Percentiles rank a stretch among this genome's conserved stretches.
These are phyloP conservation scores for Calameuta idolon DNA, from an alignment of 2,888 invertebrate species.

Conservation along the genomic window DNA sequence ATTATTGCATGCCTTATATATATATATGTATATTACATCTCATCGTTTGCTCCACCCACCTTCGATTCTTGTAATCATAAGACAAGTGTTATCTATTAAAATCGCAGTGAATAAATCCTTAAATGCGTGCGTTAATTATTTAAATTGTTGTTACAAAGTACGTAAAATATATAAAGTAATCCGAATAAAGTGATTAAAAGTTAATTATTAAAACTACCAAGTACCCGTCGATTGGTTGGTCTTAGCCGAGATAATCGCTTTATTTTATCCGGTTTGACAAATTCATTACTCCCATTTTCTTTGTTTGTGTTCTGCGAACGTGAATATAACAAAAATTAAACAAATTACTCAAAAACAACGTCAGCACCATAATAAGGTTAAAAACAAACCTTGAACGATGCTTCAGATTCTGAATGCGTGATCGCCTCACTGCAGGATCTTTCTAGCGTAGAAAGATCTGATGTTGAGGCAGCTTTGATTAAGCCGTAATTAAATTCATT, in stretches of 20 bases:
- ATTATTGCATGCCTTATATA: background rate
- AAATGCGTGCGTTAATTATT: background rate
- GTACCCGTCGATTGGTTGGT: background rate
- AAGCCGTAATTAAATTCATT: background rate
- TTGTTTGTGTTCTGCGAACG: constrained; percentile 17
- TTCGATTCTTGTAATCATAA: background rate
- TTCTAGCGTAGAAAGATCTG: background rate
- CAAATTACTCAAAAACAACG: background rate
- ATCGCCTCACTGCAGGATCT: background rate
- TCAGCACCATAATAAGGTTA: background rate
- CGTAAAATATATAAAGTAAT: background rate
- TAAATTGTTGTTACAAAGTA: background rate
- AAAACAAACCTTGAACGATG: background rate
- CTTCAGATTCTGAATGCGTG: background rate
- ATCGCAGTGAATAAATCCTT: background rate
- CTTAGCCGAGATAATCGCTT: background rate
- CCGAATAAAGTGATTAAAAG: background rate
- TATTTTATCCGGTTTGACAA: constrained; percentile 4
- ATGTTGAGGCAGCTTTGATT: constrained; percentile 1
- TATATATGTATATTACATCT: background rate
- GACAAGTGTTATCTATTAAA: background rate
- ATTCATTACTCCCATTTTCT: constrained; percentile 16
- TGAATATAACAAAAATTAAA: background rate
- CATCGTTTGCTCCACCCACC: background rate
- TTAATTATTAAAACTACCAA: background rate